Evolutionary conservation across 1,140 invertebrate species (phyloP), one percentile per base, ranked within the genome.

Genomic region (Drosophila kurseongensis): DNA sequence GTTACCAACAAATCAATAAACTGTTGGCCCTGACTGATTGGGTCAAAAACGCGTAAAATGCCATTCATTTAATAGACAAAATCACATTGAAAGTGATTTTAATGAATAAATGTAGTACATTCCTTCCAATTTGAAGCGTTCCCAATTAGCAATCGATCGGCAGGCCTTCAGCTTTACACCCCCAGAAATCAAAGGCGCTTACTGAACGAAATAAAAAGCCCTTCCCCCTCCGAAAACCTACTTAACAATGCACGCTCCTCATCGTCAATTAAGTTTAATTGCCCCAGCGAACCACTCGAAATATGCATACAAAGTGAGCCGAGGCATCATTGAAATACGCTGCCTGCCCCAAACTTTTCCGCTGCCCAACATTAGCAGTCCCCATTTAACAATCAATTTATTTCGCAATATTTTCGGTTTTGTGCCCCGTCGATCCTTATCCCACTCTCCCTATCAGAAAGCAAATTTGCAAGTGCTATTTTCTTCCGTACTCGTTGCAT

Each of bases 201-300:
- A 55, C 14, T 50, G 57, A 60, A 41, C 16, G 27, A 10, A 44
- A 42, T 61, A 38, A 45, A 69, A 78, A 82, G 63, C 65, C 16
- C 32, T 50, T 58, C 66, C 41, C 55, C 60, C 35, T 12, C 14
- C 7, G 27, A 41, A 75, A 63, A 63, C 59, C 60, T 72, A 59
- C 75, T 67, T 73, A 57, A 62, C 72, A 63, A 69, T 69, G 62
- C 73, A 63, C 16, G 67, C 59, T 79, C 18, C 83, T 79, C 76
- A 74, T 79, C 85, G 83, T 85, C 83, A 88, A 88, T 88, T 88
- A 88, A 83, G 83, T 83, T 88, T 88, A 88, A 88, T 88, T 88
- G 83, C 75, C 83, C 59, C 59, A 63, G 75, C 72, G 65, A 88
- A 79, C 79, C 81, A 88, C 83, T 88, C 73, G 56, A 88, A 79